These are phyloP conservation scores for Halictus quadricinctus DNA, from an alignment of 2,888 invertebrate genomes.

Conservation along the genomic window DNA sequence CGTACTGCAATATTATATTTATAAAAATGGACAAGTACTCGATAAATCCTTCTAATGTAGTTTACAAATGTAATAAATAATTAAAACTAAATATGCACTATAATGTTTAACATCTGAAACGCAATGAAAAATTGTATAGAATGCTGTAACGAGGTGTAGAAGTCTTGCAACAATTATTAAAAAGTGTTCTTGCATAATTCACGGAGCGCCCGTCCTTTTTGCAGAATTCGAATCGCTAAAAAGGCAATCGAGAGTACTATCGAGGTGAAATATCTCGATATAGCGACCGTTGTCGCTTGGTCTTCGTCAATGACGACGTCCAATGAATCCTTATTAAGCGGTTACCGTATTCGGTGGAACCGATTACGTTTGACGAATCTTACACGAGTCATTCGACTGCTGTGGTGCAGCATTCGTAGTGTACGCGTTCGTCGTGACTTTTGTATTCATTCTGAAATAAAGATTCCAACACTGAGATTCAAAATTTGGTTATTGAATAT, in stretches of 20 bases:
- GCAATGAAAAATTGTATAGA: not conserved
- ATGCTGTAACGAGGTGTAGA: not conserved
- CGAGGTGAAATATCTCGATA: constrained; percentile 60
- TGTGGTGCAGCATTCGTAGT: not conserved
- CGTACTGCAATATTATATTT: too few relatives aligned
- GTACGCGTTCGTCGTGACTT: too few relatives aligned
- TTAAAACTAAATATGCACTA: too few relatives aligned
- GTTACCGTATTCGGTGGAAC: constrained; percentile 53
- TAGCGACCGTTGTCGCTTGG: constrained; percentile 34
- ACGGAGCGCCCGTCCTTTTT: constrained; percentile 2
- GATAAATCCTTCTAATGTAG: too few relatives aligned
- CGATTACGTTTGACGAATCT: constrained; percentile 54
- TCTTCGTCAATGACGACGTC: constrained; percentile 67
- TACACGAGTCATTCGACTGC: constrained; percentile 11
- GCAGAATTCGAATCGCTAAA: constrained; percentile 29
- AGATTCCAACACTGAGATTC: too few relatives aligned
- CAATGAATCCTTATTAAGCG: constrained; percentile 66
- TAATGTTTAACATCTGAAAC: too few relatives aligned
- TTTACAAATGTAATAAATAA: too few relatives aligned
- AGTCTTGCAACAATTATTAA: constrained; percentile 2
- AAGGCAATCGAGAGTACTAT: constrained; percentile 57
- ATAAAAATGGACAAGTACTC: too few relatives aligned
- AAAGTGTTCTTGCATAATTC: constrained; percentile 22
- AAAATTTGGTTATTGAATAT: too few relatives aligned
- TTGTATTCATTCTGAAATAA: too few relatives aligned